These are phyloP conservation scores for Nudaria mundana DNA, from an alignment of 2,888 invertebrate genomes.

Conservation along the genomic window DNA sequence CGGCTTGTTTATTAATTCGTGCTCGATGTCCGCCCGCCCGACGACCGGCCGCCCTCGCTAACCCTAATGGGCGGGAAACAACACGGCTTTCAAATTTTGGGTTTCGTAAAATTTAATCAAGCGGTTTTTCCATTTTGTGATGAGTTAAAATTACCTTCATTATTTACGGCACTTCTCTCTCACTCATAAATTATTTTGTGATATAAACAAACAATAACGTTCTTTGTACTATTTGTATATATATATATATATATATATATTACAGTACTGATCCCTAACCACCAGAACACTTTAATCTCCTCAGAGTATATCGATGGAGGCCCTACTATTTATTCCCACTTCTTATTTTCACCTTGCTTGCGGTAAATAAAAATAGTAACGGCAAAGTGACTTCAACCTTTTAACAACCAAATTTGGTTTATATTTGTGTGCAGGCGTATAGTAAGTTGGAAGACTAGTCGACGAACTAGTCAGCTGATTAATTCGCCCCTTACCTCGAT, in stretches of 20 bases:
- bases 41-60: constrained; percentile 54
- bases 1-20: constrained; percentile 76
- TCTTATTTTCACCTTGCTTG: constrained; percentile 75
- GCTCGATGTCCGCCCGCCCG: constrained; percentile 59
- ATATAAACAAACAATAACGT: constrained; percentile 48
- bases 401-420: constrained; percentile 35
- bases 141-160: constrained; percentile 52
- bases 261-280: constrained; percentile 49
- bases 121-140: constrained; percentile 56
- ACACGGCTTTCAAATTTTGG: constrained; percentile 68
- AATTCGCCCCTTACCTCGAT: constrained; percentile 79
- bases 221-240: no score
- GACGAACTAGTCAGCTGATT: constrained; percentile 71
- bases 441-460: constrained; percentile 57
- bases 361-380: constrained; percentile 57
- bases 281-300: constrained; percentile 74
- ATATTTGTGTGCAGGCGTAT: constrained; percentile 39
- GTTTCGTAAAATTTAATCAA: constrained; percentile 63
- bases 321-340: constrained; percentile 74
- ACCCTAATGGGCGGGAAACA: constrained; percentile 71
- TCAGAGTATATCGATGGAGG: constrained; percentile 70
- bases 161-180: constrained; percentile 33
- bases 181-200: constrained; percentile 26
- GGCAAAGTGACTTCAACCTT: constrained; percentile 44
- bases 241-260: no score